Evolutionary conservation across 2,113 vertebrate genomes (phyloP).

Genomic region (Gavia stellata): DNA sequence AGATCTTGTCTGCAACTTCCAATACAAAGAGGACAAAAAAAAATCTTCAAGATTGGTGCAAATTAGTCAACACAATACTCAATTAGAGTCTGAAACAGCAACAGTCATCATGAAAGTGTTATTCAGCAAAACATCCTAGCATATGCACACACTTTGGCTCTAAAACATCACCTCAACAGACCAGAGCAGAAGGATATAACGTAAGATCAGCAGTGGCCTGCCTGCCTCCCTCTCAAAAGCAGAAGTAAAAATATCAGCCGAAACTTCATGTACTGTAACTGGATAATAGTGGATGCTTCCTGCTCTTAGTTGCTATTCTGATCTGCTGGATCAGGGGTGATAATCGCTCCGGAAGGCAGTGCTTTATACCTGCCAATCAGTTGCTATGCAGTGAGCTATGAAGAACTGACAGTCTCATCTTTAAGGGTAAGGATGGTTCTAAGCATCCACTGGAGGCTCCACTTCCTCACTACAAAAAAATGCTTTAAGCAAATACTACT

Average conservation of each 20-base stretch:
- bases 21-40: background rate
- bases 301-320: background rate
- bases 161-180: background rate
- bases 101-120: background rate
- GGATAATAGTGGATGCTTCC: background rate
- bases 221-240: background rate
- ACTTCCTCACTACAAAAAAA: background rate
- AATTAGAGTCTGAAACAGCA: background rate
- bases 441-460: background rate
- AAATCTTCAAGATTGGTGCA: background rate
- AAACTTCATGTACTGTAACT: background rate
- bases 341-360: background rate
- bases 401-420: background rate
- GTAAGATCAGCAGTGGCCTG: background rate
- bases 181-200: background rate
- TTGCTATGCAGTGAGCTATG: background rate
- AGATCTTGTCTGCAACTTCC: background rate
- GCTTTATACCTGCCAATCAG: background rate
- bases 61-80: background rate
- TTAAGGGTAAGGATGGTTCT: background rate
- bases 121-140: background rate
- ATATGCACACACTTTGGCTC: rapidly evolving
- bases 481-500: background rate
- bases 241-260: background rate
- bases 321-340: slow-evolving; percentile 4